Percentiles rank a stretch among this genome's conserved stretches.
Conservation (phyloP, 2,797 vertebrate species). For the Yasuhikotakia modesta region DNA sequence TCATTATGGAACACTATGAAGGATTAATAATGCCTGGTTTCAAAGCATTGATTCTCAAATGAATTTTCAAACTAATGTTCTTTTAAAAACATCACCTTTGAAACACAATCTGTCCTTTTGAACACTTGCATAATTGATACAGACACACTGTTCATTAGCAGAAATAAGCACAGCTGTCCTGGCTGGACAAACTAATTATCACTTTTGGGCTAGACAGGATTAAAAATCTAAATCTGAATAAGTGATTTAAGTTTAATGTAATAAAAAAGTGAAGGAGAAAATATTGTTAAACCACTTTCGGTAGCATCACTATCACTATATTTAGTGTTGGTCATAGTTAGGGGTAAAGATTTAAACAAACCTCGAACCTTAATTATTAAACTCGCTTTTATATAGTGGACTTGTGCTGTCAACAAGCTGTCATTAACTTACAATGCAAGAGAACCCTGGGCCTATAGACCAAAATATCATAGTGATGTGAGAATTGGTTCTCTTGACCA, state of each 20-base stretch:
- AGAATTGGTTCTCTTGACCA: neutral
- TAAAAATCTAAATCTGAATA: neutral
- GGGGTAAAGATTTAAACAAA: too few species aligned
- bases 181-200: neutral
- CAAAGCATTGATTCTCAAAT: neutral
- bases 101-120: constrained; percentile 14
- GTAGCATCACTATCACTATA: too few species aligned
- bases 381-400: too few species aligned
- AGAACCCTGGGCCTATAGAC: neutral
- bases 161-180: neutral
- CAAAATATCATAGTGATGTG: neutral
- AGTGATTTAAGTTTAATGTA: neutral
- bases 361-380: too few species aligned
- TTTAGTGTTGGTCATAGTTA: too few species aligned
- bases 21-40: constrained; percentile 6
- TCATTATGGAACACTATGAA: neutral
- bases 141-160: constrained; percentile 4
- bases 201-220: neutral
- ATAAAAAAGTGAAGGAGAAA: neutral
- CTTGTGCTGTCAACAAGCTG: too few species aligned
- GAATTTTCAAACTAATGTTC: neutral
- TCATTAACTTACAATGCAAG: too few species aligned
- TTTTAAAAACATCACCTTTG: neutral
- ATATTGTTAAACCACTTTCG: too few species aligned
- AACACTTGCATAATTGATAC: constrained; percentile 12